Base-by-base conservation (phyloP, 1,140 invertebrate species). In the Macrotrachela quadricornifera region DNA sequence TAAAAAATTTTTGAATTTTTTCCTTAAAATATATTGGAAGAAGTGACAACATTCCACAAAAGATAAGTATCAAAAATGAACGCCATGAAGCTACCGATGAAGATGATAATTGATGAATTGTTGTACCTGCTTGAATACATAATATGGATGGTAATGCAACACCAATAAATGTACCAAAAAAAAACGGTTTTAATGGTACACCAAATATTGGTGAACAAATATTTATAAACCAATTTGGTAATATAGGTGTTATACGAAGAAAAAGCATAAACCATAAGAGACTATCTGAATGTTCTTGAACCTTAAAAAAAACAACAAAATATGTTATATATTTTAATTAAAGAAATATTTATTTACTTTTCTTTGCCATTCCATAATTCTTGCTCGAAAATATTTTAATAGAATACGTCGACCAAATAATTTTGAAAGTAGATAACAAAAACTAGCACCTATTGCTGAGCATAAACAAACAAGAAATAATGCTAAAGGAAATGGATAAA, bases 141-240 rank as follows among this genome's bases (percentile, higher is more conserved):
- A 97, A 78, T 68, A 97, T 86, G 6, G 90, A 95, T 38, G 92
- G 92, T 46, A 92, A 90, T 4, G 86, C 90, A 4, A 99, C 92
- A 60, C 92, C 21, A 30, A 80, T 54, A 61, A 82, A 80, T 56
- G 94, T 99, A 52, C 92, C 94, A 44, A 92, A 59, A 55, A 84
- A 85, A 71, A 99, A 99, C 42, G 86, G 85, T 49, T 76, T 57
- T 43, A 96, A 66, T 15, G 90, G 87, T 17, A 99, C 90, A 61
- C 87, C 86, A 56, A 99, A 82, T 13, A 99, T 81, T 36, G 94
- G 94, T 56, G 91, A 85, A 6, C 83, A 79, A 58, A 99, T 77
- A 72, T 99, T 99, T 59, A 99, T 99, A 70, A 97, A 96, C 94
- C 94, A 99, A 71, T 99, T 99, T 8, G 94, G 94, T 52, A 99